These are phyloP conservation scores for Protosalanx chinensis DNA, from an alignment of 2,797 vertebrate genomes.

Conservation along the genomic window DNA sequence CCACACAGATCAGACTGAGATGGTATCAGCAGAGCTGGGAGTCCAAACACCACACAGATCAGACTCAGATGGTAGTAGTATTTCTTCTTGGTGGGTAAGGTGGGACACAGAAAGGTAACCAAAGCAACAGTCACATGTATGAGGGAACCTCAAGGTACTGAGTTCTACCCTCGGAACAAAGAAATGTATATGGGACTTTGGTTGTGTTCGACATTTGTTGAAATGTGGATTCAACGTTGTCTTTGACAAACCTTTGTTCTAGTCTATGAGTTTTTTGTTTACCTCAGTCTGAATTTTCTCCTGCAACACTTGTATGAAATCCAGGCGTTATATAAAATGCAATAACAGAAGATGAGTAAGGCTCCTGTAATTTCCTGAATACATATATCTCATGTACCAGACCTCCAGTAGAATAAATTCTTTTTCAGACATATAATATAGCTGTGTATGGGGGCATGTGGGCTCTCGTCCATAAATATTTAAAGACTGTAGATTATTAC, in stretches of 20 bases:
- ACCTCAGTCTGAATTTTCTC: conserved; percentile 45
- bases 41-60: too few relatives aligned
- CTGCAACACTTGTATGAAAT: conserved; percentile 36
- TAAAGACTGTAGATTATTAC: conserved; percentile 61
- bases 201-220: too few relatives aligned
- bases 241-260: conserved; percentile 29
- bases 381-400: conserved; percentile 32
- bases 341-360: conserved; percentile 35
- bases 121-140: too few relatives aligned
- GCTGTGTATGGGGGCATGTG: conserved; percentile 35
- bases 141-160: too few relatives aligned
- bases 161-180: too few relatives aligned
- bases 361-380: conserved; percentile 43
- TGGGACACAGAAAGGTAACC: too few relatives aligned
- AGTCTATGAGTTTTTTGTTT: conserved; percentile 19
- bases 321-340: conserved; percentile 6
- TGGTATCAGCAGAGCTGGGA: too few relatives aligned
- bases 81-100: too few relatives aligned
- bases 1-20: too few relatives aligned
- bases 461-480: conserved; percentile 60
- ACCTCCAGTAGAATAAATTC: conserved; percentile 44
- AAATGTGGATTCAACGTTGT: not conserved
- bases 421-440: conserved; percentile 65
- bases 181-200: too few relatives aligned
- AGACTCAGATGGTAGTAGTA: too few relatives aligned